These are phyloP conservation scores for Drosophila hamatofila DNA, from an alignment of 2,888 invertebrate genomes.

Conservation along the genomic window DNA sequence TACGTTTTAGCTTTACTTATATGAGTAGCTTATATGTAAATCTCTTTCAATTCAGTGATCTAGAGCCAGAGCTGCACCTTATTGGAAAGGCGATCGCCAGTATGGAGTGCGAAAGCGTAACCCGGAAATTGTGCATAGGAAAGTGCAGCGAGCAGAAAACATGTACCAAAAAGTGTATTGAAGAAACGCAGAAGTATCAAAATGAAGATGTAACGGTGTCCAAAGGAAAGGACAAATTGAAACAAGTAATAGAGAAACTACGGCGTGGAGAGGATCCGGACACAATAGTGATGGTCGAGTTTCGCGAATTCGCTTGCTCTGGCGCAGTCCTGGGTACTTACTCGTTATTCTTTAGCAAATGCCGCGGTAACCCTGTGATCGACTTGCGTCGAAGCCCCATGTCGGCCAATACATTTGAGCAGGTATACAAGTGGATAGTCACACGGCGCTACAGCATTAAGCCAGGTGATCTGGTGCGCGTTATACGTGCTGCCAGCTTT, in stretches of 20 bases:
- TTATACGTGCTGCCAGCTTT: constrained; percentile 15
- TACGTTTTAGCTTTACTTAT: too few species aligned
- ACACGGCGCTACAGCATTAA: rapidly evolving
- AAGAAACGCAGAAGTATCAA: not conserved
- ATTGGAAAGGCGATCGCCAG: constrained; percentile 1
- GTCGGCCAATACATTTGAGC: constrained; percentile 12
- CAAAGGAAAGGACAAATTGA: not conserved
- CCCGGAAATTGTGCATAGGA: constrained; percentile 17
- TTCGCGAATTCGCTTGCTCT: constrained; percentile 21
- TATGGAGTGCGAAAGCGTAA: too few species aligned
- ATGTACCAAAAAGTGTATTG: not conserved
- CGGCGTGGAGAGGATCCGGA: constrained; percentile 19
- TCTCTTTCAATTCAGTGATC: constrained; percentile 4
- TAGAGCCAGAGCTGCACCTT: not conserved
- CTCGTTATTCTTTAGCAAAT: constrained; percentile 16
- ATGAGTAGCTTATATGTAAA: too few species aligned
- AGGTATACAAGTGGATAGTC: constrained; percentile 36
- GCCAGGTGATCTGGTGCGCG: not conserved
- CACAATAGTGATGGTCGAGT: constrained; percentile 16
- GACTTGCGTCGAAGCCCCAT: constrained; percentile 17
- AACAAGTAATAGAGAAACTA: not conserved
- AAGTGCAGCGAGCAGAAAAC: not conserved
- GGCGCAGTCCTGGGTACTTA: constrained; percentile 11
- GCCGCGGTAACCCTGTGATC: not conserved
- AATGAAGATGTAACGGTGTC: not conserved